Base-by-base conservation (phyloP, 2,888 invertebrate genomes). In the Eugnorisma glareosa region DNA sequence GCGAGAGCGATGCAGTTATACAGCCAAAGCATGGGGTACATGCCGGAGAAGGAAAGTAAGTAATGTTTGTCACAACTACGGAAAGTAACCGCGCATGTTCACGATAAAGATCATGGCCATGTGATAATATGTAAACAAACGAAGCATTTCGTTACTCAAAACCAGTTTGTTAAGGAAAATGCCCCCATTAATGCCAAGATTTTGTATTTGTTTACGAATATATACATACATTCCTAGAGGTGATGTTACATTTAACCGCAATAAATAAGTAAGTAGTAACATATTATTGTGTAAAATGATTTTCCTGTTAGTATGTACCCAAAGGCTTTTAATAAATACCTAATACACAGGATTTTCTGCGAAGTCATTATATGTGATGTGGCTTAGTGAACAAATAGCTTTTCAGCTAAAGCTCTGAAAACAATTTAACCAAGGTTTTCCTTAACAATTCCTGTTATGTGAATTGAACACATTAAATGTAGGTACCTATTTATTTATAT, bases 1-100 rank as follows among this genome's bases (percentile, higher is more conserved):
- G 91, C 93, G 48, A 97, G 97, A 86, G 98, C 99, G 2, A 94
- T 98, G 91, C 95, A 97, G 51, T 93, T 97, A 64, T 99, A 99
- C 93, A 98, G 97, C 79, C 97, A 97, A 87, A 98, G 98, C 84
- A 97, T 98, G 90, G 93, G 98, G 40, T 94, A 97, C 70, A 96
- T 98, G 91, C 98, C 98, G 21, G 97, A 97, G 78, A 97, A 97
- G 88, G 97, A 97, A 94, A 97, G 98, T 98, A 95, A 97, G 97
- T 96, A 21, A 96, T 95, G 73, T 48, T 80, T 68, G 59, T 63
- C 57, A 57, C 40, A 4, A 72, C 51, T 57, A 40, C n/a, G 13
- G 24, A 72, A 51, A 61, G 21, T 24, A 54, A 37, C 71, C 35
- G 43, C n/a, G 35, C 51, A 31, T 64, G 40, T 66, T 72, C 80